Evolutionary conservation across 2,888 invertebrate genomes (phyloP).

Genomic region (Mythimna lalbum): DNA sequence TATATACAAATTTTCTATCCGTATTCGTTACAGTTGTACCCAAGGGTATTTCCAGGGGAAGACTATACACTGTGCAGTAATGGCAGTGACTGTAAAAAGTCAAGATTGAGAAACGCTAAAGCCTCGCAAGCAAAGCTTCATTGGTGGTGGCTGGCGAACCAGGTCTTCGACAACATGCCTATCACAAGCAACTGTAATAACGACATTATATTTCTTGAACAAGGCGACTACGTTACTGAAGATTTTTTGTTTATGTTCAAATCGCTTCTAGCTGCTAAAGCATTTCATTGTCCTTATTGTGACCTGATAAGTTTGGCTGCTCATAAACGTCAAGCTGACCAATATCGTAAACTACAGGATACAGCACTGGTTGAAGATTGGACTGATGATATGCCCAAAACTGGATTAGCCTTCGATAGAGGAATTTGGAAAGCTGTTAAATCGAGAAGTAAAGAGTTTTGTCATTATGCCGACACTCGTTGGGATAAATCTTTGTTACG

Average conservation of each 20-base stretch:
- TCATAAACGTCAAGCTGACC: conserved; percentile 41
- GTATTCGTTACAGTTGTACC: conserved; percentile 69
- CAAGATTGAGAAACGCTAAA: conserved; percentile 50
- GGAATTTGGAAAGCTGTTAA: conserved; percentile 69
- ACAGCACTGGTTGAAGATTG: conserved; percentile 61
- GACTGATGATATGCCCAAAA: conserved; percentile 54
- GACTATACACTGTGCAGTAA: conserved; percentile 66
- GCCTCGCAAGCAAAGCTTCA: conserved; percentile 70
- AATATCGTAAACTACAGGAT: conserved; percentile 48
- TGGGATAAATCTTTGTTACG: conserved; percentile 64
- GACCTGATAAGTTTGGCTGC: conserved; percentile 70
- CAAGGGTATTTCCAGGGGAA: conserved; percentile 68
- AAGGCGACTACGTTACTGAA: conserved; percentile 66
- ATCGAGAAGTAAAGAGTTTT: conserved; percentile 63
- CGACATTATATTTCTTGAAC: conserved; percentile 65
- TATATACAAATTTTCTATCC: conserved; percentile 65
- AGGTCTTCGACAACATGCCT: conserved; percentile 68
- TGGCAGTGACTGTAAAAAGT: conserved; percentile 62
- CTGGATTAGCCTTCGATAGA: conserved; percentile 71
- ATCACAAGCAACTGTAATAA: conserved; percentile 53
- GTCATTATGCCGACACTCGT: conserved; percentile 68
- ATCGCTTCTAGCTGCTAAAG: conserved; percentile 54
- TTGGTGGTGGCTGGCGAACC: conserved; percentile 76
- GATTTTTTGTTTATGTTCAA: conserved; percentile 68
- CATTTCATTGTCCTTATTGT: conserved; percentile 62